These are phyloP conservation scores for Anthopleura sola DNA, from an alignment of 64 coral and sea anemone genomes.

Conservation along the genomic window DNA sequence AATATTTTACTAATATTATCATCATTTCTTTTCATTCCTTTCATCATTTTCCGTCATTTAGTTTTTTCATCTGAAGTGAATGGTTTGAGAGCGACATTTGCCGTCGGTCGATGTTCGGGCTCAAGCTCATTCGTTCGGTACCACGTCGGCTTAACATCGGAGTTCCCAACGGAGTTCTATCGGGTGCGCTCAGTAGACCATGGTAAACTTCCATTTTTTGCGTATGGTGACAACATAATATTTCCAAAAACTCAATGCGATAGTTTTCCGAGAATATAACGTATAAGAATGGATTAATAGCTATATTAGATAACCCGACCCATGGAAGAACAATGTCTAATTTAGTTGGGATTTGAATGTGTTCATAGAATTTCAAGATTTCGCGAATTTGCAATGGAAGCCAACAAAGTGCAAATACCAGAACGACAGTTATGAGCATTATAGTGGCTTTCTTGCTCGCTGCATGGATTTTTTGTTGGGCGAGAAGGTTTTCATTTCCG, in stretches of 20 bases:
- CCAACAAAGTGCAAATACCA: constrained; percentile 87
- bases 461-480: constrained; percentile 63
- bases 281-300: constrained; percentile 79
- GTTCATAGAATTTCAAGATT: constrained; percentile 22
- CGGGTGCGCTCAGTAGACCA: constrained; percentile 14
- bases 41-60: not conserved
- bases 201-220: constrained; percentile 30
- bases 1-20: not conserved
- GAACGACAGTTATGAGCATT: constrained; percentile 79
- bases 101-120: not conserved
- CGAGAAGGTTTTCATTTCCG: constrained; percentile 50
- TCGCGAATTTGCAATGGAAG: constrained; percentile 69
- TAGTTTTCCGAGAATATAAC: constrained; percentile 87
- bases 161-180: constrained; percentile 36
- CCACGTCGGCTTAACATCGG: constrained; percentile 23
- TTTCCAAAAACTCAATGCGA: constrained; percentile 56
- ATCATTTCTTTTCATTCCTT: not conserved
- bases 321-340: constrained; percentile 44
- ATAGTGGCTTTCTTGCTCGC: constrained; percentile 69
- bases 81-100: not conserved
- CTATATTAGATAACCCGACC: constrained; percentile 71
- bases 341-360: constrained; percentile 11
- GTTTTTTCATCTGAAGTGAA: constrained; percentile 9
- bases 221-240: constrained; percentile 44
- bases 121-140: constrained; percentile 8